Percentiles rank a stretch among this genome's conserved stretches.
Conservation (phyloP, 2,113 vertebrate species). For the Condylura cristata region DNA sequence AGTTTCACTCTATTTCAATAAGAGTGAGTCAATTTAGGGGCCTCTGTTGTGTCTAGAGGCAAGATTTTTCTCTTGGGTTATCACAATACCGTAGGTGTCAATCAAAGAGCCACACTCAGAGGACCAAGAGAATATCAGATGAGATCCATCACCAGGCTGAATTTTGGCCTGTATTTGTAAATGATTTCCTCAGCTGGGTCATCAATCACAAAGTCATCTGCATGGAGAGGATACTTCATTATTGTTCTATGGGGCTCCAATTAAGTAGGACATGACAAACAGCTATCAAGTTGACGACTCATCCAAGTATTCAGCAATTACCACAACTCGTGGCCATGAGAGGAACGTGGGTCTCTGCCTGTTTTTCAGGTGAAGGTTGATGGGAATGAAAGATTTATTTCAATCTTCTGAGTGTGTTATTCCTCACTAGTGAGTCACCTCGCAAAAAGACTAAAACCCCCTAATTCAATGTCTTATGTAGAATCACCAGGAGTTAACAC, state of each 20-base stretch:
- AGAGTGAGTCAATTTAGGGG: constrained; percentile 68
- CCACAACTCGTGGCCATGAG: background rate
- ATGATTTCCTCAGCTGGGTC: constrained; percentile 70
- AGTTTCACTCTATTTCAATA: constrained; percentile 77
- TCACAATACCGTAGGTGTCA: constrained; percentile 72
- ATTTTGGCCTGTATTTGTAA: constrained; percentile 72
- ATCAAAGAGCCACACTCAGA: constrained; percentile 67
- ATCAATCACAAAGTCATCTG: constrained; percentile 75
- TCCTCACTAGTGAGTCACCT: background rate
- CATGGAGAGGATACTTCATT: constrained; percentile 72
- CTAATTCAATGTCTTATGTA: background rate
- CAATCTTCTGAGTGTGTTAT: background rate
- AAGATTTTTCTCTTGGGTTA: constrained; percentile 75
- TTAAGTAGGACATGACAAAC: constrained; percentile 70
- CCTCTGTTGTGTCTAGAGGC: constrained; percentile 75
- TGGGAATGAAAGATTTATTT: constrained; percentile 11
- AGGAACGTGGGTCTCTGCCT: background rate
- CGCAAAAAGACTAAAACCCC: background rate
- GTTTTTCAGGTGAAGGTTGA: constrained; percentile 33
- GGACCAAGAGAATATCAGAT: constrained; percentile 64
- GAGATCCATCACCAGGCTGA: constrained; percentile 61
- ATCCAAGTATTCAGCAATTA: constrained; percentile 56
- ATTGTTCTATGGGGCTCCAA: constrained; percentile 68
- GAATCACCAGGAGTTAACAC: background rate
- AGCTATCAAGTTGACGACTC: constrained; percentile 69